Percentiles rank a stretch among this genome's conserved stretches.
These are phyloP conservation scores for Serinus canaria DNA, from an alignment of 2,113 vertebrate species.

Conservation along the genomic window DNA sequence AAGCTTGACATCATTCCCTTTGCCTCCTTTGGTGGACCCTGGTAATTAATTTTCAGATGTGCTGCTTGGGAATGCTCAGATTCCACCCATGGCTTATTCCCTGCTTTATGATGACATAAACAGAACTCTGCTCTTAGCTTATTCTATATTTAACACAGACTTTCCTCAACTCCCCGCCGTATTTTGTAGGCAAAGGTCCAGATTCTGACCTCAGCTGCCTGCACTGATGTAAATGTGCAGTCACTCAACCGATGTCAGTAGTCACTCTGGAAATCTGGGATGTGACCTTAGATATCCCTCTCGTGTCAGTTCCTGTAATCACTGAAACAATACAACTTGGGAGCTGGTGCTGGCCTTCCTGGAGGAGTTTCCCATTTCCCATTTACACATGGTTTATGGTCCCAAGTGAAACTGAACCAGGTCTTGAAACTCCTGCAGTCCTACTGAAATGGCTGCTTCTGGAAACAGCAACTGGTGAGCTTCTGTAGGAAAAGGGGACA, in stretches of 20 bases:
- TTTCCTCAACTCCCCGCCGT: background rate
- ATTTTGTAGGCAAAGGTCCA: conserved; percentile 22
- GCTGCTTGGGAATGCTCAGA: conserved; percentile 48
- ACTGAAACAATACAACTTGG: background rate
- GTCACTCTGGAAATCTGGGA: background rate
- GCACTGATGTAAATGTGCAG: background rate
- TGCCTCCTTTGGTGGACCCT: background rate
- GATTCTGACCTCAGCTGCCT: conserved; percentile 39
- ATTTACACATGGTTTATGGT: accelerated
- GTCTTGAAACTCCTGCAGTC: background rate
- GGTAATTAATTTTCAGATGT: conserved; percentile 50
- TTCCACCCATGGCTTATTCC: conserved; percentile 24
- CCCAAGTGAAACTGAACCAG: background rate
- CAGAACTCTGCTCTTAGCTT: conserved; percentile 32
- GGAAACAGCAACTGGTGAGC: background rate
- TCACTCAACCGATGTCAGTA: background rate
- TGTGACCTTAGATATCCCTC: background rate
- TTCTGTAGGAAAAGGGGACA: background rate
- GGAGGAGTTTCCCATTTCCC: background rate
- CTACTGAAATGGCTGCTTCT: background rate
- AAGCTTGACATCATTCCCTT: conserved; percentile 21
- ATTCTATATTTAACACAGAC: conserved; percentile 49
- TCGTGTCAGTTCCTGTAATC: background rate
- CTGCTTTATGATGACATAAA: conserved; percentile 53
- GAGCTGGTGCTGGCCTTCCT: background rate